A percentile compares a stretch with the other conserved stretches of the same genome.
phyloP scores from a whole-genome alignment of 2,888 invertebrate genomes.

The Drosophila demipolita region DNA sequence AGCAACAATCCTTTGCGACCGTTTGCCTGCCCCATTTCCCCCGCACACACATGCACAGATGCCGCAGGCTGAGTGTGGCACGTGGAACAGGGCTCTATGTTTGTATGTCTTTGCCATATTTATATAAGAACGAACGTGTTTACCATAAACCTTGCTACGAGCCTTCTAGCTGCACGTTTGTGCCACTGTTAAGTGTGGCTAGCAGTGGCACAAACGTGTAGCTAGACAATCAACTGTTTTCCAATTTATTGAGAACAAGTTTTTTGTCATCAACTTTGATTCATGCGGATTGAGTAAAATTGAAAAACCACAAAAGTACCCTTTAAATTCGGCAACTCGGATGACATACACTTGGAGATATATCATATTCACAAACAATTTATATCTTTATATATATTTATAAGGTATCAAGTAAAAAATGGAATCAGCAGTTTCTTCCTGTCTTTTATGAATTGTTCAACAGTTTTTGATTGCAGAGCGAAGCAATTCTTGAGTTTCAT shows the following conservation, averaged over 20 bases:
- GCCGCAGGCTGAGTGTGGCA: constrained; percentile 5
- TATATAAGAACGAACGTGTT: constrained; percentile 13
- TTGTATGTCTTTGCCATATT: constrained; percentile 11
- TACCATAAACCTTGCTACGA: constrained; percentile 13
- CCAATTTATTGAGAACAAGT: constrained; percentile 1
- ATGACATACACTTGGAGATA: too few relatives aligned
- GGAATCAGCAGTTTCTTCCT: constrained; percentile 2
- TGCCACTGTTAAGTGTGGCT: too few relatives aligned
- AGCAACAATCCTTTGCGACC: constrained; percentile 37
- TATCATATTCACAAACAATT: background rate
- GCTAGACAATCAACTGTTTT: background rate
- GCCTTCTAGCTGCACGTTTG: background rate
- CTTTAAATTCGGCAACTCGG: background rate
- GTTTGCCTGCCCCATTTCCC: constrained; percentile 5
- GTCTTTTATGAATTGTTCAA: constrained; percentile 51
- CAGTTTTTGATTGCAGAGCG: constrained; percentile 2
- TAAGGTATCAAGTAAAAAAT: background rate
- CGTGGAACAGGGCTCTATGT: constrained; percentile 4
- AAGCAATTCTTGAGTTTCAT: constrained; percentile 4
- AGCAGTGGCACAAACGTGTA: background rate
- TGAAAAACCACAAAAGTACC: background rate
- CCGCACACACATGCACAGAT: constrained; percentile 14
- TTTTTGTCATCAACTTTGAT: background rate
- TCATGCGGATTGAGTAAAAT: background rate
- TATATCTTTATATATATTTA: background rate